Base-by-base conservation (phyloP, 2,797 vertebrate species). In the Sebastes cheni region DNA sequence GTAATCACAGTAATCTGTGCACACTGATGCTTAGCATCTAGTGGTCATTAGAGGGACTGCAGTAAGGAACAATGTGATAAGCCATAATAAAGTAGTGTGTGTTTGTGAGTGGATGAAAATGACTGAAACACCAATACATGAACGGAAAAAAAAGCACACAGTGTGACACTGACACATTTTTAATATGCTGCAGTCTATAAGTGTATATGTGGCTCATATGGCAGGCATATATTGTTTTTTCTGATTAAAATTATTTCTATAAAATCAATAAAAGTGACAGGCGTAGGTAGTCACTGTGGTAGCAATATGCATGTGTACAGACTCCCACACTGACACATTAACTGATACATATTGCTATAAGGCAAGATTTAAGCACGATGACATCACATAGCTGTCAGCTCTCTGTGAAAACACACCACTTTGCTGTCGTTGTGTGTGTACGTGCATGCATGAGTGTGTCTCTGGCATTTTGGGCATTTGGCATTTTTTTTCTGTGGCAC, bases 371-470 rank as follows among this genome's bases (percentile, higher is more conserved):
- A 67, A 80, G 46, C 66, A 62, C 42, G 80, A 80, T 88, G 86
- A 91, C 72, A 87, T 87, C 81, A 90, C 62, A 54, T 67, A 29
- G 54, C 65, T 72, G 71, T 62, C 77, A 83, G 72, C 62, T 79
- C 71, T 59, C 60, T 46, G 67, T 66, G 80, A 83, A 84, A 84
- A 76, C 60, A 36, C 76, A 80, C 32, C 30, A 46, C 55, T 68
- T 61, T 76, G 72, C 52, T 72, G 32, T n/a, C 42, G 60, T 70
- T 61, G 59, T 70, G 65, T 67, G 54, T 71, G 52, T 76, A 10
- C 34, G 68, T 60, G 46, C 27, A 29, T 34, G 36, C 29, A 62
- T 67, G 22, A 32, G 56, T 69, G 60, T 84, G 67, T 75, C 30
- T 60, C 12, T 81, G 76, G 60, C 30, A 79, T 85, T 81, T 78